Conservation (phyloP, 2,113 vertebrate species). For the Bos indicus region DNA sequence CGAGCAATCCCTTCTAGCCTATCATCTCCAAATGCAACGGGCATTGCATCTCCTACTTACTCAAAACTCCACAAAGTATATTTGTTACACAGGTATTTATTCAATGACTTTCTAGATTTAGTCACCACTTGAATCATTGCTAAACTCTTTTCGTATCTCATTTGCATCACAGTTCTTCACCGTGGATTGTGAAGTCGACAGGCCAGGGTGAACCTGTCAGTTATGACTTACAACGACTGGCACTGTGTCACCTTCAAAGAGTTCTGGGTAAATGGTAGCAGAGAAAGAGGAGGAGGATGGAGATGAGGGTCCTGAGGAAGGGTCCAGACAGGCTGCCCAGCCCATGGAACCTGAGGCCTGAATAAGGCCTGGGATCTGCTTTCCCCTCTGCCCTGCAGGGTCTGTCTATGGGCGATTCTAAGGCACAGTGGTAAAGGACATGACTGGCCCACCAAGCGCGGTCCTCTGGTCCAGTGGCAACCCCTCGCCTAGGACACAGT, state of each 20-base stretch:
- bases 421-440: slow-evolving; percentile 66
- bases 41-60: background rate
- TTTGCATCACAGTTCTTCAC: background rate
- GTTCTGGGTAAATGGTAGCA: background rate
- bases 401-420: background rate
- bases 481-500: background rate
- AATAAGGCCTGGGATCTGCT: background rate
- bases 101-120: background rate
- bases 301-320: slow-evolving; percentile 30
- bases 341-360: background rate
- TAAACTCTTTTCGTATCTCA: background rate
- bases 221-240: background rate
- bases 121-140: background rate
- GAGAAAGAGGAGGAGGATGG: background rate
- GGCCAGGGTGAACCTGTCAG: background rate
- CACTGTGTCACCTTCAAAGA: background rate
- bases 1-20: background rate
- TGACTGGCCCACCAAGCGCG: background rate
- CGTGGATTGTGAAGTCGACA: background rate
- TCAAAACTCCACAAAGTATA: background rate
- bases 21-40: background rate
- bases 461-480: slow-evolving; percentile 20
- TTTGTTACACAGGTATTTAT: slow-evolving; percentile 41
- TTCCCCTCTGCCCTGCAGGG: background rate
- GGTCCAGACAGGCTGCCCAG: slow-evolving; percentile 18